Evolutionary conservation across 1,140 invertebrate species (phyloP), one percentile per base, ranked within the genome.

Genomic region (Ooceraea biroi): DNA sequence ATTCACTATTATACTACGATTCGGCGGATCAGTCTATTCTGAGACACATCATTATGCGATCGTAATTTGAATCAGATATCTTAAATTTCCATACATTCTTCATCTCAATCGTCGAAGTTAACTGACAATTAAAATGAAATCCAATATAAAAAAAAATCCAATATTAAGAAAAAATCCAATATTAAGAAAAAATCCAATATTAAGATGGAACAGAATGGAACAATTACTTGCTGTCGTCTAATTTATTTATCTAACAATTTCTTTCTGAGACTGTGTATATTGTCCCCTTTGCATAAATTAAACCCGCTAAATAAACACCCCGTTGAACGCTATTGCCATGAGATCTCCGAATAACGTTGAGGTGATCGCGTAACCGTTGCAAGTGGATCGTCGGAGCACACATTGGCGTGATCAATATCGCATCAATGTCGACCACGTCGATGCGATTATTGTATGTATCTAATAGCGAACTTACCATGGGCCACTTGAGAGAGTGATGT

Each of bases 1-100:
- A 80, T 80, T 80, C n/a, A 1, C 65, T 17, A 80, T 80, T 80
- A 80, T 58, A 12, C 27, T 5, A 3, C 4, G 27, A 52, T 77
- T 80, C 36, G 57, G 44, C 22, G 41, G 14, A 78, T 78, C 22
- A 44, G 5, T 17, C 27, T 12, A 44, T 44, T 68, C 36, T 30
- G 11, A 68, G 8, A 25, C 12, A 46, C 12, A 66, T 44, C 44
- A 60, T 76, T 76, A 36, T 22, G 10, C 30, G 44, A 78, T 78
- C 68, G 63, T 48, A 76, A 55, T 69, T 2, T 7, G 36, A 19
- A 19, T 52, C 46, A 19, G 55, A 44, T 22, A 27, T 27, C 22
- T 55, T 22, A 19, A 69, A 44, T 19, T 44, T 30, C 48, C n/a
- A 48, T 5, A 0, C 14, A 55, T 27, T 57, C 22, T 41, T 19